Evolutionary conservation across 2,797 vertebrate genomes (phyloP).

Genomic region (Prunella strophiata): DNA sequence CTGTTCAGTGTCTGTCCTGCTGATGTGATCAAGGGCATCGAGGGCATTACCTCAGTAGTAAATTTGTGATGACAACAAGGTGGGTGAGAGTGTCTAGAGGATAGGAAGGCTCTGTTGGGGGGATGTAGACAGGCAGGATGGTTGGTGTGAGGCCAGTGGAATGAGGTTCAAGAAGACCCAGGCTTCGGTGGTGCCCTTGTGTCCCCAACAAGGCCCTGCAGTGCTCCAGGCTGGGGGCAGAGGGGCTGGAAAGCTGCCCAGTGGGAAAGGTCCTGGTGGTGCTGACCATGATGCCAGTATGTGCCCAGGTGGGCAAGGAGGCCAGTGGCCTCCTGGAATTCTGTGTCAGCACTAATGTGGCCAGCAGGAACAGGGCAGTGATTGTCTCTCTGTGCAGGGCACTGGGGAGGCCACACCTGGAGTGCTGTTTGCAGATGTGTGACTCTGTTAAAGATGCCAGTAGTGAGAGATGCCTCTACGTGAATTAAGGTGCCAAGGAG

Average conservation of each 20-base stretch:
- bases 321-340: rapidly evolving
- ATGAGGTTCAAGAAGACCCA: neutral
- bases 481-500: neutral
- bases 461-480: rapidly evolving
- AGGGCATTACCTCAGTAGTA: too few species aligned
- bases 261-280: neutral
- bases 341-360: neutral
- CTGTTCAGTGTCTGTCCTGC: neutral
- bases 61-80: too few species aligned
- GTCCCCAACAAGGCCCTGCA: neutral
- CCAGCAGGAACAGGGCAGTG: neutral
- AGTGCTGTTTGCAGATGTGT: neutral
- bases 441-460: too few species aligned
- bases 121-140: neutral
- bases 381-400: neutral
- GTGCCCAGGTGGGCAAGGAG: neutral
- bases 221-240: too few species aligned
- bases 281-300: rapidly evolving
- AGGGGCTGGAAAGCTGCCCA: neutral
- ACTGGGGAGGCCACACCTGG: too few species aligned
- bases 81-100: too few species aligned
- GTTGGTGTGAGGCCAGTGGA: neutral
- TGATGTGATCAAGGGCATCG: rapidly evolving
- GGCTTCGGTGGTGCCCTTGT: neutral
- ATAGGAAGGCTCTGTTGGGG: neutral